Evolutionary conservation across 1,140 invertebrate species (phyloP).

Genomic region (Penaeus indicus): DNA sequence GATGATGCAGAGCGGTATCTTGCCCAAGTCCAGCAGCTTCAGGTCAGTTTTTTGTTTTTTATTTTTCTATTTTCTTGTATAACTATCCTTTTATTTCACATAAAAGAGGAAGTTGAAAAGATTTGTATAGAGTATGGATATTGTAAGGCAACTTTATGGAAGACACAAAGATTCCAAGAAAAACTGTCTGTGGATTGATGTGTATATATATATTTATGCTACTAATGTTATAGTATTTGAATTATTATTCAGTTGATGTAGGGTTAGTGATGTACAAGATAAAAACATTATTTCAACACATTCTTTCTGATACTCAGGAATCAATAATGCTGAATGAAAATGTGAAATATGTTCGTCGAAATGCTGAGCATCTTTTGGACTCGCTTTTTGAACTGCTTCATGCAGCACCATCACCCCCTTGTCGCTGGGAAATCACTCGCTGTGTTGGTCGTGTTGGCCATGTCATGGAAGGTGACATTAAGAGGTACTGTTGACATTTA

Average conservation of each 20-base stretch:
- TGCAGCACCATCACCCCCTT: slow-evolving; percentile 58
- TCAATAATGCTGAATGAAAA: slow-evolving; percentile 64
- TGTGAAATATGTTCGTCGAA: slow-evolving; percentile 61
- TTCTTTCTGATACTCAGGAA: slow-evolving; percentile 43
- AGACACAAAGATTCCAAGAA: too few species aligned
- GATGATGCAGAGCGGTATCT: slow-evolving; percentile 60
- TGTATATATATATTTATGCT: too few species aligned
- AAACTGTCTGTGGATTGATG: too few species aligned
- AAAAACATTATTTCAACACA: neutral
- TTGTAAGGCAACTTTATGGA: too few species aligned
- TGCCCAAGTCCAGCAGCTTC: slow-evolving; percentile 57
- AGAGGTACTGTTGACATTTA: slow-evolving; percentile 22
- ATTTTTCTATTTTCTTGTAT: neutral
- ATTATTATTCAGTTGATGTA: neutral
- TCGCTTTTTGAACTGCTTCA: slow-evolving; percentile 55
- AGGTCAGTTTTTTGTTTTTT: slow-evolving; percentile 30
- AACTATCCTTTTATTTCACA: neutral
- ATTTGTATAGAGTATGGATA: too few species aligned
- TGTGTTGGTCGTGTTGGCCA: slow-evolving; percentile 59
- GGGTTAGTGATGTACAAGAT: neutral
- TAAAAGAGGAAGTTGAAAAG: neutral
- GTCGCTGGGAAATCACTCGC: slow-evolving; percentile 59
- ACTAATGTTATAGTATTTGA: too few species aligned
- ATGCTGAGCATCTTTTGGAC: slow-evolving; percentile 60
- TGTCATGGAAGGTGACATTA: slow-evolving; percentile 60